Percentiles rank a stretch among this genome's conserved stretches.
Evolutionary conservation across 2,888 invertebrate species (phyloP).

Genomic region (Tromatobia lineatoria): DNA sequence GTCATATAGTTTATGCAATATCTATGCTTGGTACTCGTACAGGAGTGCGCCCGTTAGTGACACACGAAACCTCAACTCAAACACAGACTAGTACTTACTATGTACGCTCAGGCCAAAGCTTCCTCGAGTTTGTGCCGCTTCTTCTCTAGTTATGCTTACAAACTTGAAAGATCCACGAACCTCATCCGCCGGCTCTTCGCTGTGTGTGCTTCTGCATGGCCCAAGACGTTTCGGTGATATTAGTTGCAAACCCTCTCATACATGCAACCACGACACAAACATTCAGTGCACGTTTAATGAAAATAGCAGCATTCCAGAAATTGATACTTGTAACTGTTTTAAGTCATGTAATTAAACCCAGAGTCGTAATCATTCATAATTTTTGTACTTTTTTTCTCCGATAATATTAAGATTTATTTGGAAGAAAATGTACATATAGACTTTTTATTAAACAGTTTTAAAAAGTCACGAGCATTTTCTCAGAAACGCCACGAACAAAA

Average conservation of each 20-base stretch:
- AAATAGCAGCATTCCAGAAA: background rate
- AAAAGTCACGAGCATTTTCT: background rate
- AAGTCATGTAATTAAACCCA: background rate
- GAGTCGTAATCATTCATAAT: background rate
- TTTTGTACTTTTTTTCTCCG: background rate
- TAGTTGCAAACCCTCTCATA: background rate
- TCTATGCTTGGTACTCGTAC: background rate
- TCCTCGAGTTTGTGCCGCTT: slow-evolving; percentile 2
- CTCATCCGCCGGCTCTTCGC: background rate
- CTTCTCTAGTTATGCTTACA: slow-evolving; percentile 4
- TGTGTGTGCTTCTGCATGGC: slow-evolving; percentile 1
- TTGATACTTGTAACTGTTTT: background rate
- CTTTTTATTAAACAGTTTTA: background rate
- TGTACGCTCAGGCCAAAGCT: background rate
- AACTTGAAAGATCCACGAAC: slow-evolving; percentile 23
- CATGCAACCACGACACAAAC: background rate
- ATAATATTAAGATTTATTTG: no score
- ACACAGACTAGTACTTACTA: slow-evolving; percentile 3
- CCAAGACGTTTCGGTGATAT: background rate
- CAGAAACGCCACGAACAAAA: no score
- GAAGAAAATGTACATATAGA: no score
- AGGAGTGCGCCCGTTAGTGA: background rate
- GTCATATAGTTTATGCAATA: slow-evolving; percentile 7
- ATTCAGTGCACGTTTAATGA: background rate
- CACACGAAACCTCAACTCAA: slow-evolving; percentile 28